phyloP scores from a whole-genome alignment of 1,140 invertebrate genomes.

The Euwallacea similis region DNA sequence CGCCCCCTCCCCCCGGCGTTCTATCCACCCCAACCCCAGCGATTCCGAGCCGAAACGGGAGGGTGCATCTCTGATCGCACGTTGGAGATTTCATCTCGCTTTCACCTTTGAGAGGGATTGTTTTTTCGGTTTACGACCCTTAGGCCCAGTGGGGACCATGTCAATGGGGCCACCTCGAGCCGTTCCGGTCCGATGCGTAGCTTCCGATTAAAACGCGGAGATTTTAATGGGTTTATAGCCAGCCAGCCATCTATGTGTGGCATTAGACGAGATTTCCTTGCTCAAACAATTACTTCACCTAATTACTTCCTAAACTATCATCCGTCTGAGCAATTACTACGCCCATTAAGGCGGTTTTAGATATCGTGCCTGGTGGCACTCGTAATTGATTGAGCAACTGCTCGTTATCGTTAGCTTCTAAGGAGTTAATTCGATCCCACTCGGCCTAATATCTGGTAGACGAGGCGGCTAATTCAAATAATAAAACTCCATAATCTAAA shows the following conservation, averaged over 20 bases:
- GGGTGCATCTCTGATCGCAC: background rate
- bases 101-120: background rate
- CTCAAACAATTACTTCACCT: background rate
- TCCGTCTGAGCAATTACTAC: background rate
- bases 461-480: background rate
- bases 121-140: background rate
- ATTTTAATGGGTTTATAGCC: conserved; percentile 22
- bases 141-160: background rate
- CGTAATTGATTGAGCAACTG: conserved; percentile 1
- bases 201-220: conserved; percentile 2
- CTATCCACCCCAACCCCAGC: background rate
- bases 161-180: conserved; percentile 19
- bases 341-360: background rate
- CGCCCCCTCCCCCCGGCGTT: background rate
- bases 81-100: background rate
- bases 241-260: background rate
- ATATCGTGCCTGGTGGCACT: background rate
- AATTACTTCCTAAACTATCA: conserved; percentile 2
- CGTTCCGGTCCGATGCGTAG: conserved; percentile 30
- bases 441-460: background rate
- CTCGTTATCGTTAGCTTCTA: background rate
- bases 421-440: background rate
- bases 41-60: background rate
- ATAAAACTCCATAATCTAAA: background rate
- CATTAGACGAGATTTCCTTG: background rate